These are phyloP conservation scores for Odobenus rosmarus DNA, from an alignment of 2,113 vertebrate genomes.

Conservation along the genomic window DNA sequence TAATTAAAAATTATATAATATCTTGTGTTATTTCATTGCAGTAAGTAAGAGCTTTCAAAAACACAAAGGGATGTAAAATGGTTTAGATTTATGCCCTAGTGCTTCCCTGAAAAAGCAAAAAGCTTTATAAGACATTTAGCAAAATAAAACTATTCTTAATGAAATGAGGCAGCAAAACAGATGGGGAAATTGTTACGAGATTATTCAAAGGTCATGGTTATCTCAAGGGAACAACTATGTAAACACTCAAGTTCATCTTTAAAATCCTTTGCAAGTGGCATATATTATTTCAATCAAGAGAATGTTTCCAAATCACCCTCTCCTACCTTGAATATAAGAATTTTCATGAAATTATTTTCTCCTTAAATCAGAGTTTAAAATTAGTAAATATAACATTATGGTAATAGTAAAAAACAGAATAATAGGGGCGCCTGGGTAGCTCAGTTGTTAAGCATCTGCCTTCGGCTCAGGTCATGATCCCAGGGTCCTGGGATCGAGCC, in stretches of 20 bases:
- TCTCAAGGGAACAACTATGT: not conserved
- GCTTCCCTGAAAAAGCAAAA: slow-evolving; percentile 10
- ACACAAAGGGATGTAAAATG: slow-evolving; percentile 1
- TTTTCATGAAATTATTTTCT: slow-evolving; percentile 49
- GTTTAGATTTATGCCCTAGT: not conserved
- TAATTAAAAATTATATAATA: slow-evolving; percentile 19
- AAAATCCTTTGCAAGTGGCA: not conserved
- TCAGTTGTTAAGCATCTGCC: no score
- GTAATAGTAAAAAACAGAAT: not conserved
- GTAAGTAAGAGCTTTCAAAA: slow-evolving; percentile 32
- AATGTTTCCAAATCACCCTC: slow-evolving; percentile 1
- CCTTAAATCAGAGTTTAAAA: slow-evolving; percentile 7
- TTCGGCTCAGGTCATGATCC: no score
- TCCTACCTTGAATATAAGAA: not conserved
- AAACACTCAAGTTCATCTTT: slow-evolving; percentile 21
- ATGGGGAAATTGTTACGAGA: not conserved
- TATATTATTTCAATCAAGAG: not conserved
- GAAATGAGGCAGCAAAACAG: not conserved
- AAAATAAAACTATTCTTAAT: slow-evolving; percentile 38
- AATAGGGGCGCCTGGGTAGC: not conserved
- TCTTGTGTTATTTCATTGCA: not conserved
- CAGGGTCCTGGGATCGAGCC: no score
- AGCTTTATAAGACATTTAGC: not conserved
- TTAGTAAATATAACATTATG: not conserved
- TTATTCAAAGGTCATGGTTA: not conserved